Percentiles rank a stretch among this genome's conserved stretches.
Evolutionary conservation across 1,140 invertebrate genomes (phyloP).

Genomic region (Macrobrachium rosenbergii): DNA sequence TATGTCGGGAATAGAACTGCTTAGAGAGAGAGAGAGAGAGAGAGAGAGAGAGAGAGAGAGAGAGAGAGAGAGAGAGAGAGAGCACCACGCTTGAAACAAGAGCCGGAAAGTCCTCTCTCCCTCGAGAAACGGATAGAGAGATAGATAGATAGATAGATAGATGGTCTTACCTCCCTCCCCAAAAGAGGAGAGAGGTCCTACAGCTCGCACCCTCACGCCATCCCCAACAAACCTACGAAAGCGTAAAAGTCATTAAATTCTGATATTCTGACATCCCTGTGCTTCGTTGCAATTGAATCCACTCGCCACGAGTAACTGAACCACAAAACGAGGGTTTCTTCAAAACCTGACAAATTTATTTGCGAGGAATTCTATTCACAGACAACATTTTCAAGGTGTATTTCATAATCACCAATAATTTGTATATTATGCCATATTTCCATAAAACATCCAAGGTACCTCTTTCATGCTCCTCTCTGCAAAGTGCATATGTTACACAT

Average conservation of each 20-base stretch:
- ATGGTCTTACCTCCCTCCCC: background rate
- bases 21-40: background rate
- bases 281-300: too few species aligned
- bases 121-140: background rate
- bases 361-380: too few species aligned
- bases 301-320: too few species aligned
- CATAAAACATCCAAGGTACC: too few species aligned
- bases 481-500: too few species aligned
- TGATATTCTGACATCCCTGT: background rate
- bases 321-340: too few species aligned
- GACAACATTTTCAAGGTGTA: too few species aligned
- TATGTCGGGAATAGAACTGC: too few species aligned
- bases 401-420: too few species aligned
- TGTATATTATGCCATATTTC: too few species aligned
- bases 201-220: background rate
- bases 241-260: background rate
- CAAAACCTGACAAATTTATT: too few species aligned
- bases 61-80: background rate
- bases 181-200: background rate
- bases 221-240: background rate
- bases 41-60: background rate
- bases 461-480: too few species aligned
- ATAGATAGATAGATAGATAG: slow-evolving; percentile 9
- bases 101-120: background rate
- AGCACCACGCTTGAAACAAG: background rate